Evolutionary conservation across 2,888 invertebrate species (phyloP).

Genomic region (Pasiphila rectangulata): DNA sequence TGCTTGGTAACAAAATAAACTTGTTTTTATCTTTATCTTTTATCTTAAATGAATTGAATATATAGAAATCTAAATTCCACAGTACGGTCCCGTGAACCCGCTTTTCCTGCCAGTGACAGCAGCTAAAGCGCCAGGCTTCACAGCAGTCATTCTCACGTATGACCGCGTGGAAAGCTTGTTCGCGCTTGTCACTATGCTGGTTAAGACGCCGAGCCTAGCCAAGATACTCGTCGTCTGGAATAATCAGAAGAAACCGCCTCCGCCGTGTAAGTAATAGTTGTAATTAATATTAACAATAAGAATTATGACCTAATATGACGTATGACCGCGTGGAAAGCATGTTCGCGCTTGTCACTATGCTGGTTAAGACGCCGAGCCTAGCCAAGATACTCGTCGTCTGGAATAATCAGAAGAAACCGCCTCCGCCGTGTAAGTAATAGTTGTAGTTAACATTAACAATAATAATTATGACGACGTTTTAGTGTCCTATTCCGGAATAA

Average conservation of each 20-base stretch:
- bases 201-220: constrained; percentile 92
- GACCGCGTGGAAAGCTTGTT: constrained; percentile 95
- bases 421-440: constrained; percentile 88
- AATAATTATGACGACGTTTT: constrained; percentile 89
- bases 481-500: constrained; percentile 99
- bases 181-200: constrained; percentile 90
- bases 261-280: constrained; percentile 84
- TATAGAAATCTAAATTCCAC: no score
- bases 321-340: constrained; percentile 95
- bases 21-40: no score
- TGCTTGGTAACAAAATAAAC: no score
- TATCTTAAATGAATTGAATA: no score
- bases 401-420: constrained; percentile 90
- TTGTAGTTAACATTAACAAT: neutral
- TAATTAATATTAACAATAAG: neutral
- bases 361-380: constrained; percentile 93
- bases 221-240: constrained; percentile 98
- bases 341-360: constrained; percentile 90
- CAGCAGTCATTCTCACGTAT: constrained; percentile 96
- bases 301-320: no score
- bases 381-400: constrained; percentile 96
- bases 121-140: constrained; percentile 93
- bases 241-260: constrained; percentile 94
- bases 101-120: constrained; percentile 93
- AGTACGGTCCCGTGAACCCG: constrained; percentile 85